Base-by-base conservation (phyloP, 2,113 vertebrate genomes). In the Tauraco erythrolophus region DNA sequence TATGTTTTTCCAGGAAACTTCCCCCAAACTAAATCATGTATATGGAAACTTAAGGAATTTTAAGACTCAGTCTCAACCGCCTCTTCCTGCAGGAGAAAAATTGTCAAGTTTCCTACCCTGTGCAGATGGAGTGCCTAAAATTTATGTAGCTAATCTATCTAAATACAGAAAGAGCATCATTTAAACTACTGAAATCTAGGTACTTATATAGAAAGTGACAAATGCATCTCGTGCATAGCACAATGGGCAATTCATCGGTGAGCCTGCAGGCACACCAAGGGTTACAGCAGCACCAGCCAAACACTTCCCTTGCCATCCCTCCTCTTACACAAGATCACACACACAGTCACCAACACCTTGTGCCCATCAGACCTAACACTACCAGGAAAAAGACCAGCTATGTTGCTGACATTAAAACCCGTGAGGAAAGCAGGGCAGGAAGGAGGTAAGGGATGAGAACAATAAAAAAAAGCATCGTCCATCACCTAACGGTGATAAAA, bases 321-420 rank as follows among this genome's bases (percentile, higher is more conserved):
- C 25, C 45, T 84, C n/a, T 31, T 12, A 66, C 0, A 50, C 5
- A 53, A 15, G 5, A 61, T 56, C 65, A 17, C 23, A 41, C 4
- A 18, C 10, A 15, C 18, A 3, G 1, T 28, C 60, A 56, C 7
- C 22, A 57, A 62, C 25, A 23, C 3, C 1, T 2, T 50, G 14
- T 1, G 1, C 8, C 0, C 0, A 35, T 8, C 28, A 61, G 50
- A 57, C 16, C 3, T 54, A 39, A 78, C 1, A 3, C 5, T 27
- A 86, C 13, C 37, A 33, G 12, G 16, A 71, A 35, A 58, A 25
- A 89, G 14, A 74, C 5, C 19, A 46, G 19, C 25, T 71, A 27
- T 6, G 3, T 6, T 56, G 28, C 23, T 64, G 35, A 4, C 43
- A 35, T 19, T 74, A 64, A 85, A 80, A 92, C 2, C 16, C 25